Base-by-base conservation (phyloP, 2,113 vertebrate genomes). In the Nyctibius bracteatus region DNA sequence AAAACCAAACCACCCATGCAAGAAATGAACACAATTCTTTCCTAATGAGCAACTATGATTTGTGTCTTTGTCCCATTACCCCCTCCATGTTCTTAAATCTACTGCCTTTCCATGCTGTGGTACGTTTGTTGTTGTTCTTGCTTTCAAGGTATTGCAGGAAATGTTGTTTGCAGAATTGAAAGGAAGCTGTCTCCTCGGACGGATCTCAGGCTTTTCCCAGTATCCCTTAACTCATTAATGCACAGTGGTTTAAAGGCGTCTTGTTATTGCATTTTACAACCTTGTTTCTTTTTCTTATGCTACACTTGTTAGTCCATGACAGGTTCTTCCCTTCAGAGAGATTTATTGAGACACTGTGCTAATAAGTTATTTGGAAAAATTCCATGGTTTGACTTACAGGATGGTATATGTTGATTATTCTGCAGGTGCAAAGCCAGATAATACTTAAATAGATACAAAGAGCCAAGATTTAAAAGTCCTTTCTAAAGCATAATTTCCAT, bases 371-470 rank as follows among this genome's bases (percentile, higher is more conserved):
- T 57, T 90, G 85, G 94, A 96, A 94, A 52, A 66, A 74, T 74
- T 88, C 75, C 77, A 81, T 3, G 8, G 23, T 30, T 70, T 88
- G 66, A 89, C 77, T 84, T 96, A 68, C 43, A 73, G 87, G 73
- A 88, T 51, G 23, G 79, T 93, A 39, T 91, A 92, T 65, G 73
- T n/a, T 87, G 57, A 81, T 95, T 83, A 81, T 96, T 81, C 54
- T 93, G 81, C 92, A 94, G 80, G 87, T 91, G 41, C 41, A 97
- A 97, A 96, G 65, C 22, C 28, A 83, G 61, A 77, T 51, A 93
- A 92, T 73, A 93, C 66, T 75, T 70, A 37, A 75, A 33, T 10
- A 89, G 54, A 77, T 90, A 81, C 61, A 80, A 90, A 92, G 43
- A 70, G 35, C 41, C 51, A 72, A 90, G 47, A 52, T 44, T 63